phyloP scores from a whole-genome alignment of 2,113 vertebrate species.

The Chaetops frenatus region DNA sequence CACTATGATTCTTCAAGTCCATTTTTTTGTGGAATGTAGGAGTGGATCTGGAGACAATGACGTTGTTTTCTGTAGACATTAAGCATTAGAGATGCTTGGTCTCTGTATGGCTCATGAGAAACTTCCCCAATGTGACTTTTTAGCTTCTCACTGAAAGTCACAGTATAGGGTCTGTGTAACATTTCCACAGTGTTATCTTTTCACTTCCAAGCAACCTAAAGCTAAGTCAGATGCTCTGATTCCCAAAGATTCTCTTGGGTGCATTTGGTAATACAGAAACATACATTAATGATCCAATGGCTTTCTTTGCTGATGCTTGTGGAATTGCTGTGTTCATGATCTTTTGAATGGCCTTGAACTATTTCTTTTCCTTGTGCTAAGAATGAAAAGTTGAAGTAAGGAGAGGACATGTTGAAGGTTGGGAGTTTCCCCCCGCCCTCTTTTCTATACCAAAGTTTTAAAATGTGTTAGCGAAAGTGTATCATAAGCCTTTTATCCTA shows the following conservation, averaged over 20 bases:
- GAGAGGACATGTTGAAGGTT: neutral
- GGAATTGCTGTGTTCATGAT: neutral
- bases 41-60: neutral
- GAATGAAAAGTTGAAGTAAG: neutral
- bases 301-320: neutral
- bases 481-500: neutral
- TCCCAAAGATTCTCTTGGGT: neutral
- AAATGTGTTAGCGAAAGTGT: neutral
- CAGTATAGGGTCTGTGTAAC: neutral
- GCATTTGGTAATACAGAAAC: neutral
- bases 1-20: neutral
- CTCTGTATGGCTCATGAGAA: neutral
- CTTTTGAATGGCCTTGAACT: neutral
- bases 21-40: neutral
- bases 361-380: neutral
- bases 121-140: neutral
- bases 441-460: neutral
- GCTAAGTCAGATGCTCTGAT: neutral
- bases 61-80: neutral
- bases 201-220: neutral
- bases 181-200: neutral
- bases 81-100: neutral
- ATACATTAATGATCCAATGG: neutral
- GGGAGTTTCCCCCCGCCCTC: rapidly evolving
- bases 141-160: neutral